These are phyloP conservation scores for Ganaspis sp. DNA, from an alignment of 1,140 invertebrate species.

Conservation along the genomic window DNA sequence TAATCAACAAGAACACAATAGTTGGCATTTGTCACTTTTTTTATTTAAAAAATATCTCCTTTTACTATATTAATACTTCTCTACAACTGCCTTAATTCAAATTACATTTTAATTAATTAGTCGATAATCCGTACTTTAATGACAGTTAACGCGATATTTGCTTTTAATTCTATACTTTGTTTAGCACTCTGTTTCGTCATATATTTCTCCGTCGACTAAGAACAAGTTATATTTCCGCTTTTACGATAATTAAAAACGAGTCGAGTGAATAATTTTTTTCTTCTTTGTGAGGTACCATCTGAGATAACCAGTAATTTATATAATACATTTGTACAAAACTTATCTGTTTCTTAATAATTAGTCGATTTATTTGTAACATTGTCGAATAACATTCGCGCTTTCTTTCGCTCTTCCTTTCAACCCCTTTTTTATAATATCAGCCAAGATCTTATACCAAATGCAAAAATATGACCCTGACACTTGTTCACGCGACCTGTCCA, in stretches of 20 bases:
- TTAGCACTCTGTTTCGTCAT: slow-evolving; percentile 37
- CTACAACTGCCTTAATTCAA: slow-evolving; percentile 64
- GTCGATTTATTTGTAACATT: slow-evolving; percentile 61
- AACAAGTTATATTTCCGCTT: slow-evolving; percentile 57
- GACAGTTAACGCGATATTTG: slow-evolving; percentile 54
- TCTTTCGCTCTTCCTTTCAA: slow-evolving; percentile 41
- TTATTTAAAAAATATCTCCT: slow-evolving; percentile 64
- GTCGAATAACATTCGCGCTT: slow-evolving; percentile 33
- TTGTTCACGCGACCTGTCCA: neutral
- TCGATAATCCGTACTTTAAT: slow-evolving; percentile 65
- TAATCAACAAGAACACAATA: slow-evolving; percentile 67
- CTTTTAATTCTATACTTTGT: slow-evolving; percentile 41
- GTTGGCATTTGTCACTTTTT: slow-evolving; percentile 62
- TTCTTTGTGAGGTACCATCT: slow-evolving; percentile 58
- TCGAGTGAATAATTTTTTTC: slow-evolving; percentile 43
- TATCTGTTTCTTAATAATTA: slow-evolving; percentile 70
- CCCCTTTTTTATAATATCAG: slow-evolving; percentile 36
- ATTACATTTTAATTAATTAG: slow-evolving; percentile 64
- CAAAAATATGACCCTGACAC: slow-evolving; percentile 41
- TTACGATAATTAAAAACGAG: slow-evolving; percentile 60
- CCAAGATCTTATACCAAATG: slow-evolving; percentile 51
- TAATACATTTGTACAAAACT: slow-evolving; percentile 72
- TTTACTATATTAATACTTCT: slow-evolving; percentile 58
- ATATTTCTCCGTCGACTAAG: slow-evolving; percentile 33
- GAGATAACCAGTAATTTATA: slow-evolving; percentile 66